Conservation (phyloP, 2,888 invertebrate genomes). For the Lymantria monacha region DNA sequence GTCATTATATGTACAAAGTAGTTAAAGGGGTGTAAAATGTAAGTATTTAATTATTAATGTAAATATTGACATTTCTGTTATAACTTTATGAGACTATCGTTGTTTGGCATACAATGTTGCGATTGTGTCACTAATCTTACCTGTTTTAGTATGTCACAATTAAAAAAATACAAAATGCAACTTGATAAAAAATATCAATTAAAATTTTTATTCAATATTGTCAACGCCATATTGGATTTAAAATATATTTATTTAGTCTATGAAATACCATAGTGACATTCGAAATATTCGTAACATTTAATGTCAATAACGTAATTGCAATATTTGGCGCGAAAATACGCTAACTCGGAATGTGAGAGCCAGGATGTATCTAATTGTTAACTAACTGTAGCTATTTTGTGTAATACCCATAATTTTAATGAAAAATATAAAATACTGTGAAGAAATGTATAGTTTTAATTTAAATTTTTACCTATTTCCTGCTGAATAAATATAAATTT, state of each 20-base stretch:
- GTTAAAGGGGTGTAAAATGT: conserved; percentile 35
- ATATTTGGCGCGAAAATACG: conserved; percentile 36
- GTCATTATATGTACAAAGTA: conserved; percentile 78
- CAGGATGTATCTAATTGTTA: conserved; percentile 52
- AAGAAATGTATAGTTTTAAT: conserved; percentile 9
- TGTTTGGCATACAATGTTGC: conserved; percentile 22
- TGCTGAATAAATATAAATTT: no score
- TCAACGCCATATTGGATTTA: no score
- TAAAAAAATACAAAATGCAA: background rate
- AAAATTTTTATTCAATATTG: background rate
- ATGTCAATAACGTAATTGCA: conserved; percentile 31
- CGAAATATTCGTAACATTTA: conserved; percentile 4
- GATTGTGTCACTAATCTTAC: background rate
- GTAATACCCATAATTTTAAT: conserved; percentile 53
- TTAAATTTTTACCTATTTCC: conserved; percentile 1
- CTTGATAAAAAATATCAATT: background rate
- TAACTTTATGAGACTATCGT: conserved; percentile 27
- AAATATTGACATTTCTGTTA: conserved; percentile 42
- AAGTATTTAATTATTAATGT: conserved; percentile 40
- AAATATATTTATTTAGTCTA: no score
- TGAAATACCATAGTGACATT: no score
- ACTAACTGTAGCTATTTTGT: conserved; percentile 66
- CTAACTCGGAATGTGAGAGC: conserved; percentile 15
- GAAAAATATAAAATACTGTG: conserved; percentile 37
- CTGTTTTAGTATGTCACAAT: background rate